These are phyloP conservation scores for Sapayoa aenigma DNA, from an alignment of 2,113 vertebrate species.

Conservation along the genomic window DNA sequence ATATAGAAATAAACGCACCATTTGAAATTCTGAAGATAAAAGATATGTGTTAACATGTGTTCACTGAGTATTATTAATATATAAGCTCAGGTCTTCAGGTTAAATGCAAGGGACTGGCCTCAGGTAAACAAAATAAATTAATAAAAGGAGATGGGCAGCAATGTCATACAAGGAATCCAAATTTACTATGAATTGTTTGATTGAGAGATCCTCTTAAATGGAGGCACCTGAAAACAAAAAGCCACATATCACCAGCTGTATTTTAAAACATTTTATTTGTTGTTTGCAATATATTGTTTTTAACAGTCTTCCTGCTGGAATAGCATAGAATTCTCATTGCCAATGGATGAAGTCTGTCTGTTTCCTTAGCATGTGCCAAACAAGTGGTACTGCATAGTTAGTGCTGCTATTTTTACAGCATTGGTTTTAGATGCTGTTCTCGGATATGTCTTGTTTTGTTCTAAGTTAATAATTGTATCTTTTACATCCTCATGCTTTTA, in stretches of 20 bases:
- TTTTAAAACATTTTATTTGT: not conserved
- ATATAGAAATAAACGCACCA: not conserved
- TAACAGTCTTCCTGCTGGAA: not conserved
- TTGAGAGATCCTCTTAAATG: not conserved
- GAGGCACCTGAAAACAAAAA: not conserved
- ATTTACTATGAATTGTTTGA: not conserved
- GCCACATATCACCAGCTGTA: not conserved
- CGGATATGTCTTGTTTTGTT: not conserved
- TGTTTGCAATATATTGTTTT: not conserved
- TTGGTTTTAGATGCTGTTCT: constrained; percentile 36
- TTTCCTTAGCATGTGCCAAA: not conserved
- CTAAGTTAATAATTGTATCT: constrained; percentile 13
- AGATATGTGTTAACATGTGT: not conserved
- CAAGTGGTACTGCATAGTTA: not conserved
- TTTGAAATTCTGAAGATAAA: not conserved
- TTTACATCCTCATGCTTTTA: not conserved
- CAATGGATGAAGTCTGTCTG: not conserved
- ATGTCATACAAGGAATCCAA: not conserved
- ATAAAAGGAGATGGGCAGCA: not conserved
- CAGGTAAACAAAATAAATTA: not conserved
- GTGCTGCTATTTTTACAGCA: constrained; percentile 5
- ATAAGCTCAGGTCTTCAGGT: not conserved
- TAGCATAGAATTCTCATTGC: not conserved
- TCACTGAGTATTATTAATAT: not conserved
- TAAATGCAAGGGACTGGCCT: not conserved